Base-by-base conservation (phyloP, 2,888 invertebrate species). In the Sepiola atlantica region DNA sequence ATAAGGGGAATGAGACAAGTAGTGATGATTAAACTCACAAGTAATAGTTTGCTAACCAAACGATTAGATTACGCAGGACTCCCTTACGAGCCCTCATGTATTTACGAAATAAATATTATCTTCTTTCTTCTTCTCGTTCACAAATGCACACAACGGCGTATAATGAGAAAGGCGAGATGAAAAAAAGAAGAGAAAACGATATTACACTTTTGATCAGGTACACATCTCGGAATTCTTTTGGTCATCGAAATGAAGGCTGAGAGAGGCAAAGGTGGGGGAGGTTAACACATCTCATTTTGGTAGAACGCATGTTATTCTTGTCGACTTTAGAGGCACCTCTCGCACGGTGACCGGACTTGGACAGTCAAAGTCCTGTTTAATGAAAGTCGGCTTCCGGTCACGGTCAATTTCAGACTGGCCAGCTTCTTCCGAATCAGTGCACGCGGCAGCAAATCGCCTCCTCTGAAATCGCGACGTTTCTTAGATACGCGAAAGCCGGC, bases 331-430 rank as follows among this genome's bases (percentile, higher is more conserved):
- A 77, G 77, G n/a, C 1, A n/a, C 4, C 45, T 45, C n/a, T 32
- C 77, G 32, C 12, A n/a, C n/a, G 32, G 32, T 77, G 77, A 77
- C 77, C 77, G 77, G 77, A 77, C n/a, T 77, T 77, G 77, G n/a
- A 16, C 10, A 77, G 77, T 77, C 77, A 77, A 77, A 77, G 77
- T 77, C n/a, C 16, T 1, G n/a, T 8, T 77, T 77, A n/a, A 77
- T n/a, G n/a, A n/a, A 77, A 77, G 32, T 12, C n/a, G n/a, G 77
- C 16, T n/a, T 77, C 32, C n/a, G 16, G 77, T 77, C 32, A 77
- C 77, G 77, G 77, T 77, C 77, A 77, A 77, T 77, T 77, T 77
- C 77, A 77, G n/a, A 77, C 77, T 77, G 77, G 77, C 77, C 77
- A 32, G 18, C 77, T n/a, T 32, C 77, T 77, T 77, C 77, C 77